Base-by-base conservation (phyloP, 2,797 vertebrate genomes). In the Rhinichthys osculus region DNA sequence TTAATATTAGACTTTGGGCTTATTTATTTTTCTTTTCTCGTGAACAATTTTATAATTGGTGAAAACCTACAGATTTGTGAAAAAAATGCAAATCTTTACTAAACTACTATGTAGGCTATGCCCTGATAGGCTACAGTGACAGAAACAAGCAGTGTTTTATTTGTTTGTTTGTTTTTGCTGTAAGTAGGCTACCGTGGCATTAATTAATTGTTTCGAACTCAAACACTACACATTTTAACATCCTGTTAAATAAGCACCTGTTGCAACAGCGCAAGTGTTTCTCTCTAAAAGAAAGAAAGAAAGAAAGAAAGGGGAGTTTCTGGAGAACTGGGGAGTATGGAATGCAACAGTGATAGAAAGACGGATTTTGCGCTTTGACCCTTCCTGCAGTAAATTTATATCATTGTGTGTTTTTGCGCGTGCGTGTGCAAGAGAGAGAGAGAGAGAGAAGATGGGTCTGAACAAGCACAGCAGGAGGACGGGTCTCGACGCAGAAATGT, bases 301-400 rank as follows among this genome's bases (percentile, higher is more conserved):
- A 50, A 72, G 52, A 73, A 14, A 42, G 38, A 64, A 54, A 47
- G 38, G 27, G 47, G 5, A 50, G 47, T 76, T 66, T 79, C 40
- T 19, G 9, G 57, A 30, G n/a, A 50, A 50, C 16, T 50, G 47
- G 52, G 50, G 9, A 67, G 33, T 77, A 54, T 81, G 78, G 71
- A 88, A 85, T 69, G 78, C 66, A 66, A 44, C 59, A 70, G 73
- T 81, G 85, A 86, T 86, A 84, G 64, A 52, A 54, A 84, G 66
- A 69, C 42, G 85, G 82, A 88, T 78, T 77, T 78, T 86, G 87
- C 66, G 47, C 81, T 86, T 59, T 88, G 85, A 86, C 87, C 85
- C 82, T 64, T 77, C 66, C 44, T 71, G 77, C 66, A 77, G 82
- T 86, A 86, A 57, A 88, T 88, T 0, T 79, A 78, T 87, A 78